Conservation (phyloP, 1,140 invertebrate genomes). For the Tetragnatha versicolor region DNA sequence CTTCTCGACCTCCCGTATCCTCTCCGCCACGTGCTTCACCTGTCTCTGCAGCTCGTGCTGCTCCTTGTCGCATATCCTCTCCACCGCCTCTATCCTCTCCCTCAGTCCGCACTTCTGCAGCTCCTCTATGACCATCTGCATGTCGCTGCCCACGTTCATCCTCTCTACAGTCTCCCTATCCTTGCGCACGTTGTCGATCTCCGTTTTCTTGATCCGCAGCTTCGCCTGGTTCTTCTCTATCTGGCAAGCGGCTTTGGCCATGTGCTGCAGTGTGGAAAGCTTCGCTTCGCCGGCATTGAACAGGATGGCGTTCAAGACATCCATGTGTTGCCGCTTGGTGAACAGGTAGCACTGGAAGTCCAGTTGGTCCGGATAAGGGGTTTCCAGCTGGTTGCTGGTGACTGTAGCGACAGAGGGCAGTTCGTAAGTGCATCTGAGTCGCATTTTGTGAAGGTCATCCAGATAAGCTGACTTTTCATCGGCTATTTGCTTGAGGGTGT, state of each 20-base stretch:
- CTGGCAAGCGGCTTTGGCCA: background rate
- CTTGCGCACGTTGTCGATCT: background rate
- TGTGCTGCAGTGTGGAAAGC: background rate
- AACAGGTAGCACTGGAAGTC: background rate
- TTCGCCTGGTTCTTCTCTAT: background rate
- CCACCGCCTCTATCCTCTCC: conserved; percentile 12
- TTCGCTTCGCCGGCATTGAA: background rate
- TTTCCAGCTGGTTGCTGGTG: background rate
- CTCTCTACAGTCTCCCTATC: background rate
- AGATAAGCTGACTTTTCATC: background rate
- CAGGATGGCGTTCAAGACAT: conserved; percentile 1
- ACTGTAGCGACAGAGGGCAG: background rate
- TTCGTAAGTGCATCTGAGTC: background rate
- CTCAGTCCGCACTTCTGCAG: background rate
- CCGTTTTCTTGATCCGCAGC: background rate
- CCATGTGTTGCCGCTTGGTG: background rate
- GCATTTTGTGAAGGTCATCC: background rate
- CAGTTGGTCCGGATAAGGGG: background rate
- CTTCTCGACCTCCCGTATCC: background rate
- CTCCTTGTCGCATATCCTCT: background rate
- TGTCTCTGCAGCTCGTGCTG: conserved; percentile 24
- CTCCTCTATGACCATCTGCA: conserved; percentile 19
- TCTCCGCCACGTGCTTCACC: background rate
- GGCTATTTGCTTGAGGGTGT: background rate
- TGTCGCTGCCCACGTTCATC: background rate